Evolutionary conservation across 2,113 vertebrate species (phyloP).

Genomic region (Bettongia penicillata): DNA sequence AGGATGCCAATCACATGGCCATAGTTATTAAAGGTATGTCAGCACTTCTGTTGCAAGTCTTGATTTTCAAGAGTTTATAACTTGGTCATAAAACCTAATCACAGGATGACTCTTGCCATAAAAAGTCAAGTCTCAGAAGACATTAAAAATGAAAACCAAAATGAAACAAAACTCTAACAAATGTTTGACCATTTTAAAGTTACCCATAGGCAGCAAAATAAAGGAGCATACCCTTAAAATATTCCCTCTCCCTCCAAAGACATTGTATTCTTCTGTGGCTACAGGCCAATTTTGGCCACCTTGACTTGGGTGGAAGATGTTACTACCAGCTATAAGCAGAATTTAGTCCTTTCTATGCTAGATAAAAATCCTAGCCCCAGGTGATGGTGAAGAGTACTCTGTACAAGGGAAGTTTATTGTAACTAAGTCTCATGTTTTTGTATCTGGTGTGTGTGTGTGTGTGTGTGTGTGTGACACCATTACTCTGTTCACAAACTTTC

Average conservation of each 20-base stretch:
- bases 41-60: slow-evolving; percentile 41
- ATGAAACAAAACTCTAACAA: neutral
- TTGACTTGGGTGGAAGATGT: slow-evolving; percentile 6
- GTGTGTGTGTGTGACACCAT: slow-evolving; percentile 5
- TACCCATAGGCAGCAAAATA: slow-evolving; percentile 29
- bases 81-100: slow-evolving; percentile 51
- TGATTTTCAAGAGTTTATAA: slow-evolving; percentile 49
- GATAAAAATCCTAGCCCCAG: neutral
- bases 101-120: slow-evolving; percentile 47
- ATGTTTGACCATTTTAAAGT: slow-evolving; percentile 50
- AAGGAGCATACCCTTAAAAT: slow-evolving; percentile 40
- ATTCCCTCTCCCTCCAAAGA: slow-evolving; percentile 1
- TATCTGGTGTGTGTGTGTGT: neutral
- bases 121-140: slow-evolving; percentile 53
- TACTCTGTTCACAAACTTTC: slow-evolving; percentile 37
- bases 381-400: neutral
- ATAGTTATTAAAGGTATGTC: slow-evolving; percentile 43
- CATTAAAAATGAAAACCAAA: slow-evolving; percentile 22
- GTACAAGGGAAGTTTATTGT: neutral
- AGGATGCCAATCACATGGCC: slow-evolving; percentile 33
- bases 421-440: neutral
- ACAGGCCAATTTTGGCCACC: slow-evolving; percentile 32
- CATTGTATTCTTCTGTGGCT: neutral
- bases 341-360: slow-evolving; percentile 16
- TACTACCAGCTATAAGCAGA: slow-evolving; percentile 23